Evolutionary conservation across 2,113 vertebrate species (phyloP).

Genomic region (Eulemur macaco): DNA sequence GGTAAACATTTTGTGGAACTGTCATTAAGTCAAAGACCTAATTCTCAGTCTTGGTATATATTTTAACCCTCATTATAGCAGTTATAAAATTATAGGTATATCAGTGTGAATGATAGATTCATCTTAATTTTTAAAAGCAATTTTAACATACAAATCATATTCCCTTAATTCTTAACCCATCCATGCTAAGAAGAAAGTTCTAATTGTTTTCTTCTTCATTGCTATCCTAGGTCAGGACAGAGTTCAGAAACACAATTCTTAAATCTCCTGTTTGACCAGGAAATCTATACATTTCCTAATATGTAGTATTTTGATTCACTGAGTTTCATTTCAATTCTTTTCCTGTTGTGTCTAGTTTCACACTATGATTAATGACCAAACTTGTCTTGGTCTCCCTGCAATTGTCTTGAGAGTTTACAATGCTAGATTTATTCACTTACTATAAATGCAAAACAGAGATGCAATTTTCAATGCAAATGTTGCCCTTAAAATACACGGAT

Average conservation of each 20-base stretch:
- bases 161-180: not conserved
- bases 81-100: not conserved
- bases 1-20: not conserved
- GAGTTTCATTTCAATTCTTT: conserved; percentile 52
- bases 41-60: not conserved
- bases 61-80: not conserved
- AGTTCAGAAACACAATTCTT: conserved; percentile 25
- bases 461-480: conserved; percentile 59
- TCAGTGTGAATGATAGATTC: not conserved
- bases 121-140: conserved; percentile 43
- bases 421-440: conserved; percentile 49
- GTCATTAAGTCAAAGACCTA: not conserved
- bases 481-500: conserved; percentile 44
- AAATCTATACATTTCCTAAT: not conserved
- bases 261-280: not conserved
- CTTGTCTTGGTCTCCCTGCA: conserved; percentile 36
- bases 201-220: not conserved
- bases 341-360: conserved; percentile 24
- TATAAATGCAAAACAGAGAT: conserved; percentile 63
- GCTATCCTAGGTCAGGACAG: not conserved
- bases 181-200: not conserved
- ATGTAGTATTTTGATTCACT: conserved; percentile 37
- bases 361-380: conserved; percentile 55
- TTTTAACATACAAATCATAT: not conserved
- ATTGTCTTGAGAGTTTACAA: conserved; percentile 49